phyloP scores from a whole-genome alignment of 2,113 vertebrate species.

The Lycaon pictus region DNA sequence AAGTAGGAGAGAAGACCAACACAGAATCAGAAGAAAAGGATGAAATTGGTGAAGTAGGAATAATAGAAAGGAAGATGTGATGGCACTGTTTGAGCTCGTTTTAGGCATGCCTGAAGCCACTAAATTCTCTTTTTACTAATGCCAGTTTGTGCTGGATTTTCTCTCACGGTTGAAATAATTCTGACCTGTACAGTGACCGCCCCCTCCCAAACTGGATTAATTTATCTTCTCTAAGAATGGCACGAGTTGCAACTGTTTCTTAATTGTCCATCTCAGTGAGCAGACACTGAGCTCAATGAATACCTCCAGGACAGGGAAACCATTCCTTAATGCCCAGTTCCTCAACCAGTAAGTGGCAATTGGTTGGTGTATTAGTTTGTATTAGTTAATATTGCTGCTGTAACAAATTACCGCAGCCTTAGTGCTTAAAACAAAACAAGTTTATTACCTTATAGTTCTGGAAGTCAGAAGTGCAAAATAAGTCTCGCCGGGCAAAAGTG shows the following conservation, averaged over 20 bases:
- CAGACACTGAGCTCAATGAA: background rate
- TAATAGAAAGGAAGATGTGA: background rate
- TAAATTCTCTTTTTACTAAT: background rate
- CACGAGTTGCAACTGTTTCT: background rate
- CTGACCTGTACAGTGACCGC: background rate
- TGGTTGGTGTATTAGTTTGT: background rate
- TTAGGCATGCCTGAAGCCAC: background rate
- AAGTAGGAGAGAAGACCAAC: background rate
- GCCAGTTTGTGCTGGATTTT: background rate
- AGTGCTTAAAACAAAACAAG: background rate
- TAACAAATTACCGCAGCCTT: background rate
- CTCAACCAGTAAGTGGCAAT: background rate
- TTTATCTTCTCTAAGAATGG: background rate
- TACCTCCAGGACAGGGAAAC: background rate
- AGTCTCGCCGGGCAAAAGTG: background rate
- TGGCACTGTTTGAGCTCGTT: background rate
- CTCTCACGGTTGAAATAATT: background rate
- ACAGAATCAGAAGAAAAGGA: background rate
- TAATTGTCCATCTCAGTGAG: background rate
- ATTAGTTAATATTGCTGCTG: background rate
- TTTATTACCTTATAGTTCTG: background rate
- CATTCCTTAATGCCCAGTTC: background rate
- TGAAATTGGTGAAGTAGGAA: background rate
- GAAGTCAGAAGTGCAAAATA: background rate
- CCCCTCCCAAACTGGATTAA: background rate